Percentiles rank a stretch among this genome's conserved stretches.
These are phyloP conservation scores for Magallana gigas DNA, from an alignment of 1,140 invertebrate species.

Conservation along the genomic window DNA sequence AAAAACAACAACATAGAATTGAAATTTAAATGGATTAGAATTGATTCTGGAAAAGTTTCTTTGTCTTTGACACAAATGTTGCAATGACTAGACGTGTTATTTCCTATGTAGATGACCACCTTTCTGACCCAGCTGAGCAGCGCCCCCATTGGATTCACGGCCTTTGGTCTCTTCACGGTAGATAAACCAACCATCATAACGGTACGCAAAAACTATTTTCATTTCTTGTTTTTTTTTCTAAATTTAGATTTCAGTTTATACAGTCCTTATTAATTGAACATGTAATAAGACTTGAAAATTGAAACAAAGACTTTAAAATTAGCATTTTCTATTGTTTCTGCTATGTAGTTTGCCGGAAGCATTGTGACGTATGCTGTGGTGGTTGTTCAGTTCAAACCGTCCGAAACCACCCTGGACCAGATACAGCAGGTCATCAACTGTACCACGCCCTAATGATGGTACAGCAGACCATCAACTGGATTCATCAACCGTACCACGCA, in stretches of 20 bases:
- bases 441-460: neutral
- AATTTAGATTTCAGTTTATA: no score
- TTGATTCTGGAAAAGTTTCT: no score
- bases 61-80: no score
- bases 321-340: neutral
- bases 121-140: constrained; percentile 69
- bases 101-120: constrained; percentile 59
- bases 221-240: no score
- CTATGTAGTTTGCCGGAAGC: constrained; percentile 55
- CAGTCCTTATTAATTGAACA: no score
- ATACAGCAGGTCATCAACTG: neutral
- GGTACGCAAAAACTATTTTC: constrained; percentile 44
- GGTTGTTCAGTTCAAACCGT: constrained; percentile 55
- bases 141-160: constrained; percentile 64
- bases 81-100: no score
- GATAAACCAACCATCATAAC: constrained; percentile 70
- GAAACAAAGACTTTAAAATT: no score
- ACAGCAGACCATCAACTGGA: neutral
- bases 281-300: no score
- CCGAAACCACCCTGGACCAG: neutral
- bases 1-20: no score
- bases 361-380: constrained; percentile 60
- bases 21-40: no score
- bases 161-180: constrained; percentile 68
- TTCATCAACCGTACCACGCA: no score